A percentile compares a stretch with the other conserved stretches of the same genome.
Conservation (phyloP, 2,113 vertebrate genomes). For the Nothocercus nigrocapillus region DNA sequence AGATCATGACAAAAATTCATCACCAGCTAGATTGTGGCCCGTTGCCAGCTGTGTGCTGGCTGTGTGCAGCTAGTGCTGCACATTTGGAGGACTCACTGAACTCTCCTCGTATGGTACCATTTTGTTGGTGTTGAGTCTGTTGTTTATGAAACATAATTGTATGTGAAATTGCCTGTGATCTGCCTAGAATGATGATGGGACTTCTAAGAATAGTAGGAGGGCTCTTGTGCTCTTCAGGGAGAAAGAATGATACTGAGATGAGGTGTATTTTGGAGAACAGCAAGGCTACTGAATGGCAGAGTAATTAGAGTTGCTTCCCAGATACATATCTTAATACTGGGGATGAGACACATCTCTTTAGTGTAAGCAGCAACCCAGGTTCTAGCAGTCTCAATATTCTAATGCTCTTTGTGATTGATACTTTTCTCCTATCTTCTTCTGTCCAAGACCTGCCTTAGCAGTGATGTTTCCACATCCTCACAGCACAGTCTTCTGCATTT, state of each 20-base stretch:
- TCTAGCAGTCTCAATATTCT: neutral
- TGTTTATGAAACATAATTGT: neutral
- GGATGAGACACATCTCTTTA: neutral
- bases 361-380: neutral
- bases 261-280: neutral
- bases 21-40: neutral
- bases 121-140: neutral
- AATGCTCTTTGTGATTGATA: fast-evolving
- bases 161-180: neutral
- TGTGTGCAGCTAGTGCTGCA: neutral
- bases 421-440: neutral
- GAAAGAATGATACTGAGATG: neutral
- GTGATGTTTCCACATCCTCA: neutral
- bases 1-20: neutral
- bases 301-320: neutral
- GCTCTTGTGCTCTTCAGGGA: neutral
- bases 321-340: neutral
- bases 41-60: neutral
- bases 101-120: neutral
- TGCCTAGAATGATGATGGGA: neutral
- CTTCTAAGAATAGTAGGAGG: neutral
- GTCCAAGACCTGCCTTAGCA: neutral
- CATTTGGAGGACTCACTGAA: neutral
- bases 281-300: neutral
- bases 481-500: fast-evolving